phyloP scores from a whole-genome alignment of 2,888 invertebrate genomes.

The Agrilus cyanescens region DNA sequence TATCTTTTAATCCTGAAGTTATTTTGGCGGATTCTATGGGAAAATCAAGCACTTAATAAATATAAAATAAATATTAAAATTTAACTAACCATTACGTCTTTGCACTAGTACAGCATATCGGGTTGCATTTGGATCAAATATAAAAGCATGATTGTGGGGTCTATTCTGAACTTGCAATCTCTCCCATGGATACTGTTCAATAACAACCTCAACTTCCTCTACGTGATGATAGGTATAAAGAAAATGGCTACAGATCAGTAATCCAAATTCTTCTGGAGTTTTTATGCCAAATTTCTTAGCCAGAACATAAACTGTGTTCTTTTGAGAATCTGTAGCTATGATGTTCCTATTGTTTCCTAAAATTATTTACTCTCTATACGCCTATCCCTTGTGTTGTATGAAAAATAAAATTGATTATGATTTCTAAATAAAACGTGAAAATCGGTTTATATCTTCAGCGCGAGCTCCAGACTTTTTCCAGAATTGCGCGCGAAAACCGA shows the following conservation, averaged over 20 bases:
- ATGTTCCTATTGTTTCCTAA: constrained; percentile 59
- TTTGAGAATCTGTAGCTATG: constrained; percentile 72
- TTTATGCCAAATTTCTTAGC: constrained; percentile 68
- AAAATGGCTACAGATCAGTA: constrained; percentile 63
- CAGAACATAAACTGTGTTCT: constrained; percentile 68
- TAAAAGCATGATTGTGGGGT: constrained; percentile 65
- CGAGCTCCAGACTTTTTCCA: too few relatives aligned
- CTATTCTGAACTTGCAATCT: constrained; percentile 43
- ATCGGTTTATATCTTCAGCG: too few relatives aligned
- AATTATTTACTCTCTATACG: too few relatives aligned
- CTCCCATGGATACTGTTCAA: constrained; percentile 69
- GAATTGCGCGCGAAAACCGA: too few relatives aligned
- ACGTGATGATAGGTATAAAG: constrained; percentile 65
- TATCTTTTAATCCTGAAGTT: constrained; percentile 55
- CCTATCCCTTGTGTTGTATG: too few relatives aligned
- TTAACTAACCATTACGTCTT: constrained; percentile 46
- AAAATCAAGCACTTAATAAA: not conserved
- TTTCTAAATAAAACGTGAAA: too few relatives aligned
- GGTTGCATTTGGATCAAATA: constrained; percentile 53
- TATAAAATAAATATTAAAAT: not conserved
- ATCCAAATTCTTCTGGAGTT: constrained; percentile 65
- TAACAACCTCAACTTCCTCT: constrained; percentile 52
- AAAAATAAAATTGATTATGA: too few relatives aligned
- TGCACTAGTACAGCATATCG: constrained; percentile 59
- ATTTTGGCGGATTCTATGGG: constrained; percentile 44